Evolutionary conservation across 1,140 invertebrate species (phyloP).

Genomic region (Carposina sasakii): DNA sequence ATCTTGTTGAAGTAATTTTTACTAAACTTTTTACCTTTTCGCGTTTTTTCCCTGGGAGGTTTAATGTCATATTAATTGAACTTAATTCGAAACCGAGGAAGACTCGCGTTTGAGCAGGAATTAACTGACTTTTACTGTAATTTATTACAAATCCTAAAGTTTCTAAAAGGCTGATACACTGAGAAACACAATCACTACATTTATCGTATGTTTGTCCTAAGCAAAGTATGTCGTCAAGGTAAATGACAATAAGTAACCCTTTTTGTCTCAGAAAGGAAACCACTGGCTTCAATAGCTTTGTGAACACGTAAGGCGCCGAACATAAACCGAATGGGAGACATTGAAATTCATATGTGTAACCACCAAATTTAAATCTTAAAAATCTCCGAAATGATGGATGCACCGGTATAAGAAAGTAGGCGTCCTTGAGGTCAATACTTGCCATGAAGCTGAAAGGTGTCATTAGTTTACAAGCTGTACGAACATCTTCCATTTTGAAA

Average conservation of each 20-base stretch:
- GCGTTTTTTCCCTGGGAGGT: constrained; percentile 1
- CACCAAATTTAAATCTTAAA: constrained; percentile 5
- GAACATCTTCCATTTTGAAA: constrained; percentile 15
- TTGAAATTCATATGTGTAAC: constrained; percentile 1
- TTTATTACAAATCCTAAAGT: constrained; percentile 8
- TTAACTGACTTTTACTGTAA: constrained; percentile 3
- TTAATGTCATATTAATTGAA: neutral
- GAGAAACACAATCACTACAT: neutral
- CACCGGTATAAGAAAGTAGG: constrained; percentile 4
- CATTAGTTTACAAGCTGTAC: constrained; percentile 7
- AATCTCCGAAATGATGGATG: neutral
- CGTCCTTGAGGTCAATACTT: constrained; percentile 6
- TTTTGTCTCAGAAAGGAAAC: neutral
- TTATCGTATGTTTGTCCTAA: neutral
- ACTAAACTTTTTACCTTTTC: too few relatives aligned
- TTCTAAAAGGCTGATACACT: neutral
- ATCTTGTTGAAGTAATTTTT: too few relatives aligned
- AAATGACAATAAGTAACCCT: constrained; percentile 3
- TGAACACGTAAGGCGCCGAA: constrained; percentile 10
- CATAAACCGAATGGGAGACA: constrained; percentile 5
- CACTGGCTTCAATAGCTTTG: constrained; percentile 7
- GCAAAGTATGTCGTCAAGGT: constrained; percentile 6
- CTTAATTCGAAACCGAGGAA: constrained; percentile 8
- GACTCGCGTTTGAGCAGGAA: neutral
- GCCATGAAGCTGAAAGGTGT: too few relatives aligned